Percentiles rank a stretch among this genome's conserved stretches.
Conservation (phyloP, 2,888 invertebrate genomes). For the Heliothis peltigera region DNA sequence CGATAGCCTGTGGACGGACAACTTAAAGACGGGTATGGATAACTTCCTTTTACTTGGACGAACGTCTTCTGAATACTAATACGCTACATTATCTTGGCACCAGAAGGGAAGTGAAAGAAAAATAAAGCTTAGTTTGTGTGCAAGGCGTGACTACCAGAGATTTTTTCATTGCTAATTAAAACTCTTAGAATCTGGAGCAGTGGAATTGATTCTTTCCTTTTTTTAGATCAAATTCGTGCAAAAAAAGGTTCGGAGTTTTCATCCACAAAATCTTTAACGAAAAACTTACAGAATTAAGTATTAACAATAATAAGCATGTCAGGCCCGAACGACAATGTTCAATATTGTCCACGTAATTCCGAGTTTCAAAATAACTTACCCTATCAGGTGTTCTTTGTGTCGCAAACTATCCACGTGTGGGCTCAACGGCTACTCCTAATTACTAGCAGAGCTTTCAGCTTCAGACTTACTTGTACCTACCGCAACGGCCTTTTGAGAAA, state of each 20-base stretch:
- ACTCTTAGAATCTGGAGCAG: constrained; percentile 63
- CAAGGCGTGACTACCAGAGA: constrained; percentile 60
- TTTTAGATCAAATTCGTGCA: constrained; percentile 40
- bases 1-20: constrained; percentile 58
- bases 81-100: constrained; percentile 62
- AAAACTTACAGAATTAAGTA: too few species aligned
- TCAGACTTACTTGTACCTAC: constrained; percentile 27
- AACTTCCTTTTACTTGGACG: constrained; percentile 62
- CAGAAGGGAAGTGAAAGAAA: constrained; percentile 65
- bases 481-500: constrained; percentile 14
- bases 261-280: too few species aligned
- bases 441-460: constrained; percentile 31
- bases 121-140: constrained; percentile 66
- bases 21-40: constrained; percentile 65
- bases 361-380: constrained; percentile 7
- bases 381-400: constrained; percentile 20
- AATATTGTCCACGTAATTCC: background rate
- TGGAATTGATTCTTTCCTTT: constrained; percentile 58
- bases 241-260: constrained; percentile 9
- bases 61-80: constrained; percentile 74
- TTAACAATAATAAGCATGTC: too few species aligned
- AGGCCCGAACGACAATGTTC: background rate
- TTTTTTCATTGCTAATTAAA: constrained; percentile 74
- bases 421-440: constrained; percentile 27
- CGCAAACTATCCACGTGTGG: constrained; percentile 13